Percentiles rank a stretch among this genome's conserved stretches.
Conservation (phyloP, 2,113 vertebrate species). For the Chunga burmeisteri region DNA sequence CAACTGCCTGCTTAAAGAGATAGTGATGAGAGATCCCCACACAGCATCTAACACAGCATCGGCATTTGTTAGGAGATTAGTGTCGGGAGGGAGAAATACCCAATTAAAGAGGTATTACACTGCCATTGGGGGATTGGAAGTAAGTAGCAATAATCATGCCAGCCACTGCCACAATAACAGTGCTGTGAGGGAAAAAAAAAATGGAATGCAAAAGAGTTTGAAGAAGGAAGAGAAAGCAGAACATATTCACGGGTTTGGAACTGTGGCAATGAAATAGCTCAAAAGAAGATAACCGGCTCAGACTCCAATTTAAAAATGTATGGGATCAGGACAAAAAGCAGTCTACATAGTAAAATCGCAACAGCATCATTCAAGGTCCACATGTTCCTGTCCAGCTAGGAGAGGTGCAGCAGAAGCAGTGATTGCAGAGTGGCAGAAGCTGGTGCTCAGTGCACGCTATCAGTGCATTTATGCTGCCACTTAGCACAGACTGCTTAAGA, state of each 20-base stretch:
- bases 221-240: constrained; percentile 31
- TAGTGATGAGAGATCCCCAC: constrained; percentile 61
- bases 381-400: background rate
- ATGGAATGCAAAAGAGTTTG: constrained; percentile 3
- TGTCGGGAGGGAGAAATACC: constrained; percentile 57
- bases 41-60: constrained; percentile 46
- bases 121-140: constrained; percentile 37
- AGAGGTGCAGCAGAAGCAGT: background rate
- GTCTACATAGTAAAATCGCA: background rate
- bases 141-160: constrained; percentile 43
- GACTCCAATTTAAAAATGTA: constrained; percentile 11
- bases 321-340: background rate
- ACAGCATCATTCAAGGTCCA: background rate
- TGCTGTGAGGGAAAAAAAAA: background rate
- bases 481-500: background rate
- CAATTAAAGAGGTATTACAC: constrained; percentile 59
- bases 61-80: constrained; percentile 62
- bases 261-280: background rate
- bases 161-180: constrained; percentile 18
- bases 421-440: background rate
- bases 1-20: constrained; percentile 59
- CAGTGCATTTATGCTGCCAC: background rate
- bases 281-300: constrained; percentile 17
- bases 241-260: background rate
- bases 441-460: background rate